Conservation (phyloP, 1,140 invertebrate genomes). For the Lepidurus arcticus region DNA sequence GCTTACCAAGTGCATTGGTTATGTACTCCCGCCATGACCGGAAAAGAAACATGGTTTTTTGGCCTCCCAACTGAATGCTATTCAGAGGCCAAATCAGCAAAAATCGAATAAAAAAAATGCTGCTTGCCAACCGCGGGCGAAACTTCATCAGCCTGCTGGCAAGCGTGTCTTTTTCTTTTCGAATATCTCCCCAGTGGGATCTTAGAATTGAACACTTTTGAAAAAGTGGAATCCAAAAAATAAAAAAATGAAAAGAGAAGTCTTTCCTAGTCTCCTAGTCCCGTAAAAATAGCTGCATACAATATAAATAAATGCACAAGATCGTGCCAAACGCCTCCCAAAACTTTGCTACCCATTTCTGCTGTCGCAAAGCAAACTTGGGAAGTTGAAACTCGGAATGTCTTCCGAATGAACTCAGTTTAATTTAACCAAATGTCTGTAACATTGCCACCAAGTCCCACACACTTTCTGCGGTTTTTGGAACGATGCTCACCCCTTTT, state of each 20-base stretch:
- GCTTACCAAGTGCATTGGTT: background rate
- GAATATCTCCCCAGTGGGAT: constrained; percentile 9
- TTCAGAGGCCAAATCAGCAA: constrained; percentile 1
- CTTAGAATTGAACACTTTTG: background rate
- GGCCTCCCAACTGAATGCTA: background rate
- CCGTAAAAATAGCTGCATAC: background rate
- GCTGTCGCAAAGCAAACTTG: too few species aligned
- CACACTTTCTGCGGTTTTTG: too few species aligned
- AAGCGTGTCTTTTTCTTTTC: constrained; percentile 15
- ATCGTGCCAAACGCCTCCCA: background rate
- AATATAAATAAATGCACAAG: background rate
- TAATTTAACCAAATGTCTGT: too few species aligned
- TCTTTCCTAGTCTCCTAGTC: background rate
- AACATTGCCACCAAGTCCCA: too few species aligned
- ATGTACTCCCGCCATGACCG: background rate
- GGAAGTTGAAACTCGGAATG: too few species aligned
- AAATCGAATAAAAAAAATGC: background rate
- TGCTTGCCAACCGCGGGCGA: constrained; percentile 1
- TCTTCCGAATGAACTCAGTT: too few species aligned
- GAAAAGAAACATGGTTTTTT: background rate
- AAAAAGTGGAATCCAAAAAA: background rate
- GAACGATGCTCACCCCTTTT: too few species aligned
- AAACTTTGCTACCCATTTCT: background rate
- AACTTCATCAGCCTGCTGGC: constrained; percentile 15
- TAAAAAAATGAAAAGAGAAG: background rate